Conservation (phyloP, 1,140 invertebrate genomes). For the Nixonia krombeini region DNA sequence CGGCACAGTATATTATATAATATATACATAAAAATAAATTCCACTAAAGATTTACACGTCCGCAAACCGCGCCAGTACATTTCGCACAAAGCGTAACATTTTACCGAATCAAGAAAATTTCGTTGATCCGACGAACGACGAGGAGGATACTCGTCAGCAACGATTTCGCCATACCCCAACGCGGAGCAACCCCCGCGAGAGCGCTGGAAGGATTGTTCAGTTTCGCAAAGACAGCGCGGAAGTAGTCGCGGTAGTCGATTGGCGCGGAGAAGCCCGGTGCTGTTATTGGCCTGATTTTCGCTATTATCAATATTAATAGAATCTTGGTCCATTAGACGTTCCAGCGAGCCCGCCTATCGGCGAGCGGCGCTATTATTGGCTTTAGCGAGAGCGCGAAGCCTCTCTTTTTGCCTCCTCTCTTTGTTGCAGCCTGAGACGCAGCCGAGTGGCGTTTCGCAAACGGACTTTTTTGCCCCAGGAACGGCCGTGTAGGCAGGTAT, state of each 20-base stretch:
- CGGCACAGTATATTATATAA: too few relatives aligned
- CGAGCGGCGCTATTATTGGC: constrained; percentile 32
- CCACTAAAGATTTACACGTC: too few relatives aligned
- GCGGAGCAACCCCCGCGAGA: too few relatives aligned
- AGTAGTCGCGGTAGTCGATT: constrained; percentile 37
- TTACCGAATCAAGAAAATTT: too few relatives aligned
- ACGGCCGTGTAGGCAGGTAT: constrained; percentile 33
- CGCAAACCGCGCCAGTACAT: too few relatives aligned
- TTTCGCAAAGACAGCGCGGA: constrained; percentile 26
- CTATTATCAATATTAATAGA: constrained; percentile 61
- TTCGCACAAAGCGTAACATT: too few relatives aligned
- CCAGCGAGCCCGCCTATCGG: constrained; percentile 21
- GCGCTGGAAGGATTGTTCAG: too few relatives aligned
- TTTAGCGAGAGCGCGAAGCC: constrained; percentile 32
- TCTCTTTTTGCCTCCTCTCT: constrained; percentile 34
- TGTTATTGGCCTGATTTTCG: constrained; percentile 61
- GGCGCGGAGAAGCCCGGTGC: constrained; percentile 32
- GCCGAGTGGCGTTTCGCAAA: background rate
- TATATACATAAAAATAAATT: too few relatives aligned
- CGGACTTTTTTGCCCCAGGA: constrained; percentile 19
- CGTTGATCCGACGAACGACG: too few relatives aligned
- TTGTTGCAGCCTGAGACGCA: constrained; percentile 22
- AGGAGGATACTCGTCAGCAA: too few relatives aligned
- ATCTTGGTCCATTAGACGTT: constrained; percentile 56
- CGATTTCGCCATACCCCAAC: too few relatives aligned